Evolutionary conservation across 2,888 invertebrate species (phyloP), one percentile per base, ranked within the genome.

Genomic region (Pilophorus perplexus): DNA sequence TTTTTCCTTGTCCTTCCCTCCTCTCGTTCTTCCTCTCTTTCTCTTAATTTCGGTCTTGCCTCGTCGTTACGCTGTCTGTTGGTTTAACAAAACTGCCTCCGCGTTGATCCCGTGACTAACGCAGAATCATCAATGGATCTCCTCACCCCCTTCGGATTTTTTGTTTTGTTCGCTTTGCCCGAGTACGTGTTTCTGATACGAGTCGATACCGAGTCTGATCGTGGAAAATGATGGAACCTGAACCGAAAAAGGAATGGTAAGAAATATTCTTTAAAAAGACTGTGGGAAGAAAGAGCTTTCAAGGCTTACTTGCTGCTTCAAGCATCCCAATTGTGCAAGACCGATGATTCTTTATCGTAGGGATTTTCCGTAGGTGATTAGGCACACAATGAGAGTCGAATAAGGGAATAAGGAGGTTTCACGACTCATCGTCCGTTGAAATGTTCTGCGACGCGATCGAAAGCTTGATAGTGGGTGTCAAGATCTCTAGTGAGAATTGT

Each of bases 191-290:
- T 62, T 33, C 33, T 44, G 62, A 44, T 27, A 62, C 62, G 48
- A 62, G 25, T 62, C 62, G 62, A 44, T 25, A 60, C 28, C 62
- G 62, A 62, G 62, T 62, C 62, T 28, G 62, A 62, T 62, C 62
- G 62, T 38, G 20, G 28, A 62, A 62, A 62, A 62, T 62, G 62
- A 62, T 46, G 40, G 18, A 20, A 62, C 46, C 44, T 44, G 46
- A 27, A 44, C 44, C 44, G 44, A 44, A 25, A 5, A 25, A 28
- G 28, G 59, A 59, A 59, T 42, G 23, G 59, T 59, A 59, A 59
- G 59, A 59, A 59, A 40, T 59, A 44, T 59, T 59, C n/a, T n/a
- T n/a, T n/a, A n/a, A n/a, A n/a, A n/a, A n/a, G n/a, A n/a, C n/a
- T n/a, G n/a, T 33, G 33, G 6, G 33, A 33, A 33, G 33, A 33